These are phyloP conservation scores for Myotis brandtii DNA, from an alignment of 2,113 vertebrate species.

Conservation along the genomic window DNA sequence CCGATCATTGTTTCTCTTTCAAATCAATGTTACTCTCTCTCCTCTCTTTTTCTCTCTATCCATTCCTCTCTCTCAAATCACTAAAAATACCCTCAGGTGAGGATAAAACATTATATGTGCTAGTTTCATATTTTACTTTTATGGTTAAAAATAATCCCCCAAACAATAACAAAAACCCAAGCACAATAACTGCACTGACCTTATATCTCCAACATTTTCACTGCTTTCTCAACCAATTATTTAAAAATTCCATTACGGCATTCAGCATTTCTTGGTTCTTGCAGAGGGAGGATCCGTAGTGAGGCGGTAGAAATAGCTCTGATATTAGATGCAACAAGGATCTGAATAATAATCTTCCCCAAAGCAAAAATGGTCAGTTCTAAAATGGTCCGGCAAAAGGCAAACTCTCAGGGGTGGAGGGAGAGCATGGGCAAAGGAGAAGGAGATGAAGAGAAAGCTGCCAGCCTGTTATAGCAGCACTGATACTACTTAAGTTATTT, in stretches of 20 bases:
- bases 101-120: conserved; percentile 13
- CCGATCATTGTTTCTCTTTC: not conserved
- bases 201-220: conserved; percentile 71
- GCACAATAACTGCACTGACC: conserved; percentile 62
- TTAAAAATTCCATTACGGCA: conserved; percentile 66
- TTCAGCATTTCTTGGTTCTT: conserved; percentile 53
- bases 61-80: not conserved
- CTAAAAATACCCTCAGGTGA: not conserved
- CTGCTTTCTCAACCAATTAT: conserved; percentile 72
- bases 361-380: not conserved
- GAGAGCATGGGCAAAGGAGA: not conserved
- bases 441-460: not conserved
- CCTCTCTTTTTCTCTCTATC: not conserved
- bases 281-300: conserved; percentile 42
- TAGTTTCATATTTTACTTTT: conserved; percentile 64
- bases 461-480: not conserved
- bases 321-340: conserved; percentile 44
- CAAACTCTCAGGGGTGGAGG: not conserved
- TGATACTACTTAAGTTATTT: conserved; percentile 53
- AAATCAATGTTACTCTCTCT: not conserved
- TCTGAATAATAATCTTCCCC: conserved; percentile 64
- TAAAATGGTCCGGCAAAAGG: conserved; percentile 11
- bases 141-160: conserved; percentile 60
- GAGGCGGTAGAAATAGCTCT: conserved; percentile 33
- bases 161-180: conserved; percentile 39